phyloP scores from a whole-genome alignment of 2,797 vertebrate genomes.

The Danio albolineatus region DNA sequence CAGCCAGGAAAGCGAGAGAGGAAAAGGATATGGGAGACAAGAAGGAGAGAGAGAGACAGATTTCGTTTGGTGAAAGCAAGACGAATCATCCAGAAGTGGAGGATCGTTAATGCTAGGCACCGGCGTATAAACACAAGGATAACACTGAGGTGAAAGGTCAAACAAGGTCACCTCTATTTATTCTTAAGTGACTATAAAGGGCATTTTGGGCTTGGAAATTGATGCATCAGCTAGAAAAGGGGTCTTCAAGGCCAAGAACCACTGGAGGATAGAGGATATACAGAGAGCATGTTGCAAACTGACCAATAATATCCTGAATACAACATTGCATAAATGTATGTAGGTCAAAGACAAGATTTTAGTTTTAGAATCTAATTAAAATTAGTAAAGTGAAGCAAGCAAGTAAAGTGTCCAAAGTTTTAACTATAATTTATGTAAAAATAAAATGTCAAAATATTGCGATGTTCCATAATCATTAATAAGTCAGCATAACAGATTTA shows the following conservation, averaged over 20 bases:
- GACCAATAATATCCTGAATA: no score
- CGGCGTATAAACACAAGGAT: constrained; percentile 16
- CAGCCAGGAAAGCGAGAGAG: constrained; percentile 28
- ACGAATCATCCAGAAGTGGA: constrained; percentile 23
- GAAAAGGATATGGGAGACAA: constrained; percentile 37
- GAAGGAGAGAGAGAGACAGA: constrained; percentile 20
- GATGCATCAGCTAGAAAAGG: constrained; percentile 23
- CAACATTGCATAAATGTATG: no score
- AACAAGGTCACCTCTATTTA: constrained; percentile 26
- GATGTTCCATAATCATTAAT: no score
- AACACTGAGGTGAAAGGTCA: constrained; percentile 22
- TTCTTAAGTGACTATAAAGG: constrained; percentile 10
- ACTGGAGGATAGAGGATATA: constrained; percentile 8
- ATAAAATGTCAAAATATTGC: no score
- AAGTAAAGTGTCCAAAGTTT: no score
- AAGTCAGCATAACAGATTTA: no score
- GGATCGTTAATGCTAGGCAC: constrained; percentile 20
- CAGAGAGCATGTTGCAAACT: not conserved
- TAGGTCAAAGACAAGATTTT: no score
- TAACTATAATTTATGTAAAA: no score
- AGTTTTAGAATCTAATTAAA: no score
- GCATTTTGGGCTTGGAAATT: not conserved
- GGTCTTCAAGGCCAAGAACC: constrained; percentile 14
- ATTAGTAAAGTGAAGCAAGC: no score
- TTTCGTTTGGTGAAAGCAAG: constrained; percentile 45